Conservation (phyloP, 2,113 vertebrate genomes). For the Microtus oregoni region DNA sequence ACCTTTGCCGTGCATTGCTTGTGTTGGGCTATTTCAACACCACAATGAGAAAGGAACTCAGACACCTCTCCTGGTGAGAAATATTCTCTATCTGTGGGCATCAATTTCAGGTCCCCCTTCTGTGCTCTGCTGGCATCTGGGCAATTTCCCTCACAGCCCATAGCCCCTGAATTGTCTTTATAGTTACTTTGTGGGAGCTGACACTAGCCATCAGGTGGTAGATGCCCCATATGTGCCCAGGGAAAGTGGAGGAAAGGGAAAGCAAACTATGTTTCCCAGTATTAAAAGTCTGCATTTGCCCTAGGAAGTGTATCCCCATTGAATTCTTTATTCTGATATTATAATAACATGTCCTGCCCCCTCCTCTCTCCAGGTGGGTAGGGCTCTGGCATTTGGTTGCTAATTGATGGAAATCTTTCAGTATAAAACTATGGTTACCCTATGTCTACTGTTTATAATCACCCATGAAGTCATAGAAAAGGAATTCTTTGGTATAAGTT, state of each 20-base stretch:
- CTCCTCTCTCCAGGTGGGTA: neutral
- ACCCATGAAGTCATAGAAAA: neutral
- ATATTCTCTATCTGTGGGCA: neutral
- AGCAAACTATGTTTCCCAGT: neutral
- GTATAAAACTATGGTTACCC: neutral
- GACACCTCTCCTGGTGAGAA: neutral
- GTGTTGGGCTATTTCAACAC: neutral
- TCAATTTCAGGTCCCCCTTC: neutral
- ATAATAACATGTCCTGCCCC: neutral
- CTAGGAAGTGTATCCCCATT: neutral
- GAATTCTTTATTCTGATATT: constrained; percentile 12
- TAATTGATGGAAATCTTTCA: neutral
- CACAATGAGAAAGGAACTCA: neutral
- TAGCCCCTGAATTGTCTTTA: neutral
- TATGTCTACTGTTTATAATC: neutral
- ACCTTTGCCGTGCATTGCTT: neutral
- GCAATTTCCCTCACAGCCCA: neutral
- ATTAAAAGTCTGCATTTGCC: neutral
- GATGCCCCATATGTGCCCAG: neutral
- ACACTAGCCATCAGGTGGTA: neutral
- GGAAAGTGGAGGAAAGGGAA: neutral
- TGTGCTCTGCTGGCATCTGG: neutral
- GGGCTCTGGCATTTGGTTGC: neutral
- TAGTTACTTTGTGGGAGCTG: too few species aligned
- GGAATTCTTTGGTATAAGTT: constrained; percentile 13